Conservation (phyloP, 2,113 vertebrate genomes). For the Rhinichthys klamathensis region DNA sequence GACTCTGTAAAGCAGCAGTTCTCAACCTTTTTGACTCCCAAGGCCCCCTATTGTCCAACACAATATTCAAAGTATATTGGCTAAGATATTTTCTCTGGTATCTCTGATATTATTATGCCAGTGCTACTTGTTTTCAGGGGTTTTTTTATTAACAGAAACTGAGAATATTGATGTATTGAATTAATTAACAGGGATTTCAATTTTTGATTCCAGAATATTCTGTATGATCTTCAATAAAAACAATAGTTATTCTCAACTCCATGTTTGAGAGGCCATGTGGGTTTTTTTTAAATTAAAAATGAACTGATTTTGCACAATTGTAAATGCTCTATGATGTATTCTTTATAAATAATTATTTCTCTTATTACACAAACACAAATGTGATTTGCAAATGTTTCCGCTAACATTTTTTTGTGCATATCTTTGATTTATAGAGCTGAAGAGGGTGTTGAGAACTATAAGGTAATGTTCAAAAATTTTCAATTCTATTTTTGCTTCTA, state of each 20-base stretch:
- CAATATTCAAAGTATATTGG: background rate
- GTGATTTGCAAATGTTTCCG: background rate
- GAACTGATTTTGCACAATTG: background rate
- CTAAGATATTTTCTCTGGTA: background rate
- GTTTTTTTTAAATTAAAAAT: background rate
- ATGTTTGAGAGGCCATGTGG: background rate
- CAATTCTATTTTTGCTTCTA: background rate
- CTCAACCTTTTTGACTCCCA: background rate
- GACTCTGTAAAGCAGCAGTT: background rate
- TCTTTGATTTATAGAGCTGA: slow-evolving; percentile 73
- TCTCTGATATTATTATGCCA: background rate
- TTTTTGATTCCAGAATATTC: background rate
- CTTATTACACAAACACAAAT: background rate
- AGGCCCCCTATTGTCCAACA: background rate
- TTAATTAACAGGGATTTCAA: background rate
- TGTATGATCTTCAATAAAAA: background rate
- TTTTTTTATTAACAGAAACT: background rate
- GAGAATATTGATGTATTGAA: background rate
- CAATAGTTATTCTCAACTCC: background rate
- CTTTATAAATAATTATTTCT: background rate
- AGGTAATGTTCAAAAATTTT: slow-evolving; percentile 65
- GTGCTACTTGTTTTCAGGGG: background rate
- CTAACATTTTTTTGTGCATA: background rate
- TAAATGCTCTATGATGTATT: background rate
- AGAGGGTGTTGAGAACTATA: slow-evolving; percentile 74